Percentiles rank a stretch among this genome's conserved stretches.
These are phyloP conservation scores for Bathynomus jamesi DNA, from an alignment of 1,140 invertebrate species.

Conservation along the genomic window DNA sequence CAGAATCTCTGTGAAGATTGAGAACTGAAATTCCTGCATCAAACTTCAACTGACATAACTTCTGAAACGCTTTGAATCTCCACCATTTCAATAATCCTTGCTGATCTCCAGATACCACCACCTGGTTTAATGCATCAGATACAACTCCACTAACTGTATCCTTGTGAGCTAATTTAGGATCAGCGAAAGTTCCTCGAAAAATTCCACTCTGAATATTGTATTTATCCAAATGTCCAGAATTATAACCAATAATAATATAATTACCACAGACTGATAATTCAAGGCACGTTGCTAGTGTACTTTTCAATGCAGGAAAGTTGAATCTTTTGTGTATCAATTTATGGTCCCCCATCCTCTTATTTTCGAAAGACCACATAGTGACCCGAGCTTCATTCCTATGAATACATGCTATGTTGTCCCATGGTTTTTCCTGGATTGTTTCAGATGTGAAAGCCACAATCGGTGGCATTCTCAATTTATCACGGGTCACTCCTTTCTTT, in stretches of 20 bases:
- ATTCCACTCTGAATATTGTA: slow-evolving; percentile 95
- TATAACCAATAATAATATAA: slow-evolving; percentile 86
- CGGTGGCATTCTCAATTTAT: slow-evolving; percentile 63
- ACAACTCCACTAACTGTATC: slow-evolving; percentile 62
- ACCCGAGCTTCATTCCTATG: slow-evolving; percentile 63
- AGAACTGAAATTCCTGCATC: slow-evolving; percentile 56
- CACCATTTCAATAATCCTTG: slow-evolving; percentile 76
- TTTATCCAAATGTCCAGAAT: slow-evolving; percentile 80
- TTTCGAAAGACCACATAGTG: slow-evolving; percentile 88
- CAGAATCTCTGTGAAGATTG: slow-evolving; percentile 61
- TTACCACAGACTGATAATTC: slow-evolving; percentile 81
- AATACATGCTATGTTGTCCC: slow-evolving; percentile 72
- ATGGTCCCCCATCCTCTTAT: slow-evolving; percentile 73
- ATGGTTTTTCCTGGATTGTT: slow-evolving; percentile 50
- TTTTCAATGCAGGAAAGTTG: slow-evolving; percentile 37
- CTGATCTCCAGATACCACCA: slow-evolving; percentile 62
- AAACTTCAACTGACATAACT: slow-evolving; percentile 50
- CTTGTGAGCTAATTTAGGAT: slow-evolving; percentile 50
- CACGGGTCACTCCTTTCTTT: slow-evolving; percentile 51
- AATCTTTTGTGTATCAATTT: slow-evolving; percentile 49
- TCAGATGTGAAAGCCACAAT: slow-evolving; percentile 57
- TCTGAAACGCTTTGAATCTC: slow-evolving; percentile 61
- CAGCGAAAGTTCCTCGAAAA: slow-evolving; percentile 68
- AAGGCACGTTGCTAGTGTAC: slow-evolving; percentile 48
- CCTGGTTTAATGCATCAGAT: slow-evolving; percentile 70